Base-by-base conservation (phyloP, 2,797 vertebrate species). In the Cryptoprocta ferox region DNA sequence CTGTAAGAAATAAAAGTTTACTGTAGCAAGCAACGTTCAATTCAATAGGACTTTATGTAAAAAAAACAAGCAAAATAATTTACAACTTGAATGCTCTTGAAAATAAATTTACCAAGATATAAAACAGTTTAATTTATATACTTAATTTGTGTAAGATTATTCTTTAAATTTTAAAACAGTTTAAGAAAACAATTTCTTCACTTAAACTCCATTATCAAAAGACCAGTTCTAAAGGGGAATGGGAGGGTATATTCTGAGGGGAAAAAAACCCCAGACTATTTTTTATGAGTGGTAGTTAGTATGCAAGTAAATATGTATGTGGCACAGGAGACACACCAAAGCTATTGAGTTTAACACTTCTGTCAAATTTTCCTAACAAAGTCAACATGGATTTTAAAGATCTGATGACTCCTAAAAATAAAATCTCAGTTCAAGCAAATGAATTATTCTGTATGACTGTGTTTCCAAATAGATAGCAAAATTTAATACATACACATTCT, bases 1-100 rank as follows among this genome's bases (percentile, higher is more conserved):
- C 99, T 99, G 98, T 48, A 97, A 98, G 98, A 96, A 98, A 97
- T 83, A 97, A 97, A 90, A 91, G 59, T 88, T 97, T 87, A 97
- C 37, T 94, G 35, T 32, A 95, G 42, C 26, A 95, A 95, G n/a
- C 35, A 82, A 32, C 28, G n/a, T 21, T 89, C 75, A 80, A 21
- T 85, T 76, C 80, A 45, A 89, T 14, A 91, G 5, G 89, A 82
- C 84, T 39, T 45, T 3, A 93, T 24, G 12, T 82, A 71, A 71
- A 91, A 71, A 91, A 95, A 95, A 70, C 1, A 95, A 96, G n/a
- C 73, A 96, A 96, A 97, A 88, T 84, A 87, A 92, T 15, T 80
- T 90, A 75, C 14, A 90, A 97, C 24, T 84, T 79, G 82, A 90
- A 83, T 56, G 26, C 13, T 84, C 88, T 76, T 86, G n/a, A 85